Conservation (phyloP, 2,113 vertebrate species). For the Nyctereutes procyonoides region DNA sequence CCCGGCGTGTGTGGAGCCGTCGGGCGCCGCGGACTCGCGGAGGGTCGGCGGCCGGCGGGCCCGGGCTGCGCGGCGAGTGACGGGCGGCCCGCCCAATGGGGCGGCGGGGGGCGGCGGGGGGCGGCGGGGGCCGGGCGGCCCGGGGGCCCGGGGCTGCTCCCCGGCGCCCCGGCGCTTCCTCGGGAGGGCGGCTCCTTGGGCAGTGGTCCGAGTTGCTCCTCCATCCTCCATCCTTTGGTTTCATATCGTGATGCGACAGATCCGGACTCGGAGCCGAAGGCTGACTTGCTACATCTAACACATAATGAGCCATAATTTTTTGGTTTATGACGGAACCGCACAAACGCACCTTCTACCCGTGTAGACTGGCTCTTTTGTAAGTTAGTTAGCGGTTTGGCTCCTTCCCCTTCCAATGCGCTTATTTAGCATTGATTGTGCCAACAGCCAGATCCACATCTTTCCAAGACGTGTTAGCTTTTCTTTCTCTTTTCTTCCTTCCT, state of each 20-base stretch:
- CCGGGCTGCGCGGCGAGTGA: constrained; percentile 12
- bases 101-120: constrained; percentile 16
- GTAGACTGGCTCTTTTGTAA: not conserved
- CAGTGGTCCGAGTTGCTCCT: not conserved
- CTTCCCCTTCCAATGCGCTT: not conserved
- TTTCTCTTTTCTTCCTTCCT: not conserved
- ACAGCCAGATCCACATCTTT: not conserved
- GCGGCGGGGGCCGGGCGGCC: not conserved
- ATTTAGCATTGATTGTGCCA: not conserved
- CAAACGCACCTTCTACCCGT: not conserved
- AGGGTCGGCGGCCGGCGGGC: not conserved
- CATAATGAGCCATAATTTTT: not conserved
- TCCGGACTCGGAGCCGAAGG: not conserved
- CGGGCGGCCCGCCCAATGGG: not conserved
- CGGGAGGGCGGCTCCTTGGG: not conserved
- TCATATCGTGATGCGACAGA: not conserved
- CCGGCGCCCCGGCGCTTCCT: not conserved
- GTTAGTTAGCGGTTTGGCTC: not conserved
- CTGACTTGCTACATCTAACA: not conserved
- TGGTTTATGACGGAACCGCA: not conserved
- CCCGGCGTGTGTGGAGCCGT: constrained; percentile 70
- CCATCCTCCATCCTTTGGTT: not conserved
- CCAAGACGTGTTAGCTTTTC: not conserved
- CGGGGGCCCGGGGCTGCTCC: not conserved
- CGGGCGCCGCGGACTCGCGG: constrained; percentile 46